Base-by-base conservation (phyloP, 2,113 vertebrate species). In the Zosterops japonicus region DNA sequence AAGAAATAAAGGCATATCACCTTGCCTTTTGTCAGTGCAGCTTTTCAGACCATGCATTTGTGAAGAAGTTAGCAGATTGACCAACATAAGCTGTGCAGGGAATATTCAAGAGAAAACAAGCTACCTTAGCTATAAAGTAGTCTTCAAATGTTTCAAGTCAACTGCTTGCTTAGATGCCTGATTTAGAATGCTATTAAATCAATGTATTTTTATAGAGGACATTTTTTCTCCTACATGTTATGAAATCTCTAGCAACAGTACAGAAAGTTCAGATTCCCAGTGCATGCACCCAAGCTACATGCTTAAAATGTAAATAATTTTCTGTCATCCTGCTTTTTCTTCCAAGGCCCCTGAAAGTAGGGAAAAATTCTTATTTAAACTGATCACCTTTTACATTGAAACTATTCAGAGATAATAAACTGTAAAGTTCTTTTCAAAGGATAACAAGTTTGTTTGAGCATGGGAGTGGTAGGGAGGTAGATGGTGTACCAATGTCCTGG, bases 21-120 rank as follows among this genome's bases (percentile, higher is more conserved):
- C 49, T 95, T 94, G 49, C 33, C 61, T 87, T 91, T 24, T 87
- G 74, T 76, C 94, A 93, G 31, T 28, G 35, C 31, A 85, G 20
- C 27, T 92, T 81, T 83, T 14, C 35, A 91, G 50, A 39, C 24
- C 5, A 15, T 18, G 27, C 60, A 22, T 90, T 87, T 68, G 19
- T 75, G 55, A 33, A 56, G 72, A 74, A 78, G 18, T 76, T 74
- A 80, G 36, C 46, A 78, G 65, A 42, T 22, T 70, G 55, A 53
- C 31, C 14, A 5, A n/a, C 15, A 15, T 22, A 35, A 47, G 15
- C 42, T 82, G 8, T 35, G 6, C 39, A 63, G 64, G 27, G 39
- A 61, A 17, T 70, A 65, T 31, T 74, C n/a, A 59, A 75, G 35
- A 50, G 56, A 61, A 77, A 67, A 72, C 22, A 57, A 78, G 18